Evolutionary conservation across 2,797 vertebrate species (phyloP).

Genomic region (Gallinago stenura): DNA sequence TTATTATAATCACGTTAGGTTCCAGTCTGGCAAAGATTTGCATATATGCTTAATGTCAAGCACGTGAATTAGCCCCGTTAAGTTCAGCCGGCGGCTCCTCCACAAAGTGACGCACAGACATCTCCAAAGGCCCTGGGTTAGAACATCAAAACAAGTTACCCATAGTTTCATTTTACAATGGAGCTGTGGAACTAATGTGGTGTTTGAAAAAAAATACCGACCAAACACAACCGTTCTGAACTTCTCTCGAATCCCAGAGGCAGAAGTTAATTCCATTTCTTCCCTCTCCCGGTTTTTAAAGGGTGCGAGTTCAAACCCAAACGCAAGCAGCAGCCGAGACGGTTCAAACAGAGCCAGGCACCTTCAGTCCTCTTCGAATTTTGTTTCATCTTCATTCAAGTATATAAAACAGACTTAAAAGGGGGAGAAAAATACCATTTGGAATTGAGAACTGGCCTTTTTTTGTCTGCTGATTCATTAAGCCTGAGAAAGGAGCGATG

Average conservation of each 20-base stretch:
- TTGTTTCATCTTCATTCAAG: not conserved
- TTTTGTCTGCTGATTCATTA: not conserved
- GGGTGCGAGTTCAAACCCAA: constrained; percentile 37
- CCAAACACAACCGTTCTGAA: not conserved
- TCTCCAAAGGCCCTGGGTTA: not conserved
- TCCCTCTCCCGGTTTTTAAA: constrained; percentile 40
- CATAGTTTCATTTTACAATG: constrained; percentile 10
- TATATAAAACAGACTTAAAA: not conserved
- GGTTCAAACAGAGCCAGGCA: not conserved
- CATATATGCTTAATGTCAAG: not conserved
- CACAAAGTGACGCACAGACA: not conserved
- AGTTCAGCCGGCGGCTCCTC: not conserved
- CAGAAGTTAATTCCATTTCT: constrained; percentile 58
- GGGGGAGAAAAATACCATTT: not conserved
- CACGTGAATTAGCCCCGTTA: not conserved
- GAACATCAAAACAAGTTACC: constrained; percentile 13
- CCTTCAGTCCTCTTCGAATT: not conserved
- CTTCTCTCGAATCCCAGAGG: constrained; percentile 49
- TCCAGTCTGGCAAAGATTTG: not conserved
- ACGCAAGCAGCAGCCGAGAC: not conserved
- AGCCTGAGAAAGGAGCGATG: not conserved
- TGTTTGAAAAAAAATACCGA: constrained; percentile 36
- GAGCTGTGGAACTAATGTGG: constrained; percentile 47
- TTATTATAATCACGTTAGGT: not conserved
- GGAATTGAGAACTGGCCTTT: not conserved